Conservation (phyloP, 2,113 vertebrate species). For the Gracilinanus agilis region DNA sequence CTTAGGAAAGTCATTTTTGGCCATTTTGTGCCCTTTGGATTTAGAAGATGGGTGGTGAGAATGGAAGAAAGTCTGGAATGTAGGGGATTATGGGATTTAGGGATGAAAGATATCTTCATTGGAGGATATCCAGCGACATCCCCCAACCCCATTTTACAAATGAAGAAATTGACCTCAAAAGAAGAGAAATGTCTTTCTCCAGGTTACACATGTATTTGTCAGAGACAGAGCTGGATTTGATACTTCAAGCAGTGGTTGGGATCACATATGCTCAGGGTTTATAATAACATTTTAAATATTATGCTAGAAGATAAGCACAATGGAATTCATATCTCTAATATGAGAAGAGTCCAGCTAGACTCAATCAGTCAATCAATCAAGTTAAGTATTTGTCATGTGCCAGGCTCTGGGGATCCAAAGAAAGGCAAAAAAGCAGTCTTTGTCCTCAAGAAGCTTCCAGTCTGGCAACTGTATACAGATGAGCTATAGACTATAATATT, state of each 20-base stretch:
- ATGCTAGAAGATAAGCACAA: background rate
- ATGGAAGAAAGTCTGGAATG: background rate
- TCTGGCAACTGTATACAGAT: too few species aligned
- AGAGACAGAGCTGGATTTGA: background rate
- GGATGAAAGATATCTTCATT: background rate
- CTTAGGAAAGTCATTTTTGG: background rate
- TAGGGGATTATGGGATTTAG: background rate
- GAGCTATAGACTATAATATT: too few species aligned
- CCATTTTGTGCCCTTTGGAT: background rate
- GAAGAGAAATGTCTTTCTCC: background rate
- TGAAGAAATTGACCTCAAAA: background rate
- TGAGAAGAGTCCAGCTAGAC: too few species aligned
- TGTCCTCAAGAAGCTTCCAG: too few species aligned
- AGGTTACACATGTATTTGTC: background rate
- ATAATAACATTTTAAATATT: background rate
- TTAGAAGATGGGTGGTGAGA: background rate
- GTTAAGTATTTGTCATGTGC: too few species aligned
- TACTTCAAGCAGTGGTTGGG: background rate
- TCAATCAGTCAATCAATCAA: too few species aligned
- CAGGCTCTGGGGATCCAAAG: too few species aligned
- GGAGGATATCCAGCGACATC: background rate
- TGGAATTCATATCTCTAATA: too few species aligned
- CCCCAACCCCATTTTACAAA: background rate
- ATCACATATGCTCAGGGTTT: background rate
- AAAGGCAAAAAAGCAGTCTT: too few species aligned